Evolutionary conservation across 1,140 invertebrate genomes (phyloP).

Genomic region (Brachionus manjavacas): DNA sequence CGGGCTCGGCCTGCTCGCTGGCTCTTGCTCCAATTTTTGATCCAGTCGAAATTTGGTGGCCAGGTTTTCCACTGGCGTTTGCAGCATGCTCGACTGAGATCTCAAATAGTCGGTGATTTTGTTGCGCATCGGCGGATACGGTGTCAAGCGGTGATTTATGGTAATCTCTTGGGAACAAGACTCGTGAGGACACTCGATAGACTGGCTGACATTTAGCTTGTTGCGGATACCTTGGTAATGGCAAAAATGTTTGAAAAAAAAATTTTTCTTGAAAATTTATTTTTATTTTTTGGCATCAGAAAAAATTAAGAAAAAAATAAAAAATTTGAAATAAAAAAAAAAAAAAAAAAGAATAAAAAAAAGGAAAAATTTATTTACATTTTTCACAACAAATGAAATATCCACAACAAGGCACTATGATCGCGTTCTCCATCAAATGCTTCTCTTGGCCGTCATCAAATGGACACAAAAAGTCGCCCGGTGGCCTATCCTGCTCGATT

Average conservation of each 20-base stretch:
- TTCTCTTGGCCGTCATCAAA: slow-evolving; percentile 21
- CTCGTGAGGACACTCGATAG: slow-evolving; percentile 22
- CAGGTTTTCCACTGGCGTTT: neutral
- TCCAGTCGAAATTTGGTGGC: neutral
- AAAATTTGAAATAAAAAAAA: neutral
- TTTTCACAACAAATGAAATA: slow-evolving; percentile 42
- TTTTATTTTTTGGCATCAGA: no score
- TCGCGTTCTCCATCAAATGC: slow-evolving; percentile 32
- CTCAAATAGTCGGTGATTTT: slow-evolving; percentile 10
- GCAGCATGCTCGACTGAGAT: neutral
- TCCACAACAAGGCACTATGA: slow-evolving; percentile 40
- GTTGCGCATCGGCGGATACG: slow-evolving; percentile 11
- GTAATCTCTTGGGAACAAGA: slow-evolving; percentile 28
- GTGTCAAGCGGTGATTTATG: slow-evolving; percentile 15
- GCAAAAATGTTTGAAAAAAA: neutral
- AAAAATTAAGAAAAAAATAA: no score
- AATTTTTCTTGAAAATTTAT: neutral
- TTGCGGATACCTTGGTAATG: neutral
- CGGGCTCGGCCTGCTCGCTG: neutral
- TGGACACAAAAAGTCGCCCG: slow-evolving; percentile 15
- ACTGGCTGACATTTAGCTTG: neutral
- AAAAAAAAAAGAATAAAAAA: neutral
- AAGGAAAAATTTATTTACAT: slow-evolving; percentile 21
- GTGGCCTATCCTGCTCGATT: neutral
- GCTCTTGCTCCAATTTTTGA: neutral